Evolutionary conservation across 2,888 invertebrate genomes (phyloP), one percentile per base, ranked within the genome.

Genomic region (Osmoderma eremita): DNA sequence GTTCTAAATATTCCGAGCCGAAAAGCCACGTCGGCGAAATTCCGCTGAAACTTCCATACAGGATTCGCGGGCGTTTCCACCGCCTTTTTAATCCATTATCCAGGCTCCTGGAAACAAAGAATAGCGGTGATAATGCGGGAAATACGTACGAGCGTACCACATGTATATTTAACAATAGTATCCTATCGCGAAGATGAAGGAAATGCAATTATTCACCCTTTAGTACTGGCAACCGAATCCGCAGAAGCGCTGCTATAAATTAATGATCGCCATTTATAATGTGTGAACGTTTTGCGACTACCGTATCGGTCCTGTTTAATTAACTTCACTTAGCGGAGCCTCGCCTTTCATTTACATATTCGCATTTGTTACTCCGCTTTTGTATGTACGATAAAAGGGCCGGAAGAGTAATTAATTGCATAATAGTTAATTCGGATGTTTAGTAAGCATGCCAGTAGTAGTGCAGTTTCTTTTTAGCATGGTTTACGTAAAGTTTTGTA

Each of bases 71-170:
- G 12, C 65, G 65, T 49, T 50, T 65, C 56, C 56, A 65, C 13
- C 65, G 36, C 50, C 58, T 49, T 48, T 65, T 56, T 45, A 65
- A 65, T 38, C 65, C 65, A 45, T 65, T 65, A 58, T 65, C 58
- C 50, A 50, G 58, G 24, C 39, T 50, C 38, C 65, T 65, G 48
- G 18, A 36, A 61, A 42, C 24, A 15, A 54, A 30, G 30, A 10
- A 30, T 30, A 5, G 30, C 30, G 10, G 10, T 30, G 10, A 30
- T 30, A 30, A 30, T 30, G 30, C 42, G 4, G 17, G 42, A 17
- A 12, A 17, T 42, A 42, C 42, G 42, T 5, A 15, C 42, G 42
- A 15, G 17, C 13, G 42, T 42, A 42, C 12, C 2, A 42, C 42
- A 13, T 42, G 12, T 13, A 17, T 17, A 15, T 42, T 42, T 42